Evolutionary conservation across 1,140 invertebrate species (phyloP).

Genomic region (Dendrolimus kikuchii): DNA sequence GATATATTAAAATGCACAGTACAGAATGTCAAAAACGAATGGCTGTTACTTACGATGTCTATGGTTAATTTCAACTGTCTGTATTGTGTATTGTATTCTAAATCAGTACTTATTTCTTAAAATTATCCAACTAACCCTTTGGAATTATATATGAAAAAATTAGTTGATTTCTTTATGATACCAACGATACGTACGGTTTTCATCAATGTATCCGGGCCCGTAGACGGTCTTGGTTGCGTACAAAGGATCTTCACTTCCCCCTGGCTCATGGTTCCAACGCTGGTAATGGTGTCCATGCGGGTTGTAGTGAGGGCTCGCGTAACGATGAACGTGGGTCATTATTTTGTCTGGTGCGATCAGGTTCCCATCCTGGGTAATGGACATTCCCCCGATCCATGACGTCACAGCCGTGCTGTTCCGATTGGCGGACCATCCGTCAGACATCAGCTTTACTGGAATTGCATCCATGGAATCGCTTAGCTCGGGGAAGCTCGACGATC

Average conservation of each 20-base stretch:
- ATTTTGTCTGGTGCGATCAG: slow-evolving; percentile 66
- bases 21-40: slow-evolving; percentile 35
- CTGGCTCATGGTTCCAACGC: slow-evolving; percentile 61
- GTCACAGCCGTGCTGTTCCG: slow-evolving; percentile 52
- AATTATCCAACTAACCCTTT: slow-evolving; percentile 5
- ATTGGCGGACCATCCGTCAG: slow-evolving; percentile 55
- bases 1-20: slow-evolving; percentile 40
- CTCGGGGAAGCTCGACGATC: slow-evolving; percentile 43
- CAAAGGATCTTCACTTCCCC: slow-evolving; percentile 56
- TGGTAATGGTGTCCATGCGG: slow-evolving; percentile 59
- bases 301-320: slow-evolving; percentile 64
- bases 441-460: slow-evolving; percentile 70
- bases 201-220: slow-evolving; percentile 66
- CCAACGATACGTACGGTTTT: slow-evolving; percentile 63
- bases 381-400: slow-evolving; percentile 68
- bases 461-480: slow-evolving; percentile 66
- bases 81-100: slow-evolving; percentile 27
- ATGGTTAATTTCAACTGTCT: slow-evolving; percentile 57
- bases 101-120: not conserved
- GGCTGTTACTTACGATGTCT: slow-evolving; percentile 67
- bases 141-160: slow-evolving; percentile 18
- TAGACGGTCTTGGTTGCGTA: slow-evolving; percentile 68
- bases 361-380: slow-evolving; percentile 64
- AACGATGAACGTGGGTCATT: slow-evolving; percentile 61
- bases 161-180: slow-evolving; percentile 32